phyloP scores from a whole-genome alignment of 2,113 vertebrate species.

The Pelvicachromis taeniatus region DNA sequence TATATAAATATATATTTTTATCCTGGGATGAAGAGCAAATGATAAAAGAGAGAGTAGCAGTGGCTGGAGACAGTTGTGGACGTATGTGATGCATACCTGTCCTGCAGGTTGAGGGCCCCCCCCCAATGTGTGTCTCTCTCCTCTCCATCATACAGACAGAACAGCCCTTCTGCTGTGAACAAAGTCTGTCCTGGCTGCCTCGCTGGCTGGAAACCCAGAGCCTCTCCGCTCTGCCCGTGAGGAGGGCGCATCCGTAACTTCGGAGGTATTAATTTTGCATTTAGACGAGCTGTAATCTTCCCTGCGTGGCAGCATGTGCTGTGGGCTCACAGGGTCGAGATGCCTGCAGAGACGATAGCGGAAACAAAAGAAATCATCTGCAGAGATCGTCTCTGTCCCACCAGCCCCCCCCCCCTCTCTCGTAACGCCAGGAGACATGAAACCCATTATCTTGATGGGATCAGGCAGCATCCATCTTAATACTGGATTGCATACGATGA shows the following conservation, averaged over 20 bases:
- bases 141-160: neutral
- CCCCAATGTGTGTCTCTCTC: neutral
- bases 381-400: slow-evolving; percentile 3
- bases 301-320: slow-evolving; percentile 2
- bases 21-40: neutral
- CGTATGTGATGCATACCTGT: neutral
- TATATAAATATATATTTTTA: accelerated
- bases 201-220: neutral
- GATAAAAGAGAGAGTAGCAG: neutral
- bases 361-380: slow-evolving; percentile 51
- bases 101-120: neutral
- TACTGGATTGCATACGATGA: slow-evolving; percentile 23
- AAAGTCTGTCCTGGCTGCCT: neutral
- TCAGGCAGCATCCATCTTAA: slow-evolving; percentile 53
- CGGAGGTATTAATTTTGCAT: slow-evolving; percentile 2
- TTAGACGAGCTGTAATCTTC: neutral
- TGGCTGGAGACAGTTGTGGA: accelerated
- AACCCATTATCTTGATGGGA: slow-evolving; percentile 58
- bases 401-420: neutral
- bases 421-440: slow-evolving; percentile 35
- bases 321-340: neutral
- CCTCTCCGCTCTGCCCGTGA: neutral
- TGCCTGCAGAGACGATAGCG: slow-evolving; percentile 24
- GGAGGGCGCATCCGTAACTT: neutral
- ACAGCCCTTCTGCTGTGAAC: neutral